These are phyloP conservation scores for Pseudopodoces humilis DNA, from an alignment of 2,113 vertebrate genomes.

Conservation along the genomic window DNA sequence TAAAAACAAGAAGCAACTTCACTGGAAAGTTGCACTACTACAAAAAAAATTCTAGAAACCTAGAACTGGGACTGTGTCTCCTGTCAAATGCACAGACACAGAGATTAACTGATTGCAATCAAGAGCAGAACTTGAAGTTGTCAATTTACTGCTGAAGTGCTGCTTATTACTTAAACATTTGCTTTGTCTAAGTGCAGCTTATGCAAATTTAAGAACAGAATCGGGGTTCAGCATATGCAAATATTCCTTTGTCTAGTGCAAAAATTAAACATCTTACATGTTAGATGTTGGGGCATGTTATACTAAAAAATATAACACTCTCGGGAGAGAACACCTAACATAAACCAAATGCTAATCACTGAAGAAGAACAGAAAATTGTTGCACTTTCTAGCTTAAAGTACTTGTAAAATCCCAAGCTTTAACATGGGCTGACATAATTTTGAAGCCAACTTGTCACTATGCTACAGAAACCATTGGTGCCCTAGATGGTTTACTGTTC, in stretches of 20 bases:
- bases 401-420: rapidly evolving
- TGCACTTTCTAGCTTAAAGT: neutral
- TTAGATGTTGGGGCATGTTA: neutral
- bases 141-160: neutral
- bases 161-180: neutral
- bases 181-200: neutral
- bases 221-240: neutral
- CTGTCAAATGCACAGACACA: neutral
- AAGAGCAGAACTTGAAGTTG: neutral
- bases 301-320: neutral
- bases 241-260: neutral
- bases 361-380: neutral
- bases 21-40: neutral
- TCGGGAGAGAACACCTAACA: neutral
- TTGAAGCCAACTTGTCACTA: slow-evolving; percentile 40
- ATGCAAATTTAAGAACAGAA: neutral
- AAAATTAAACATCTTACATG: neutral
- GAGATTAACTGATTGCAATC: neutral
- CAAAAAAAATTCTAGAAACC: neutral
- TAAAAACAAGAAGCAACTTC: neutral
- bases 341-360: neutral
- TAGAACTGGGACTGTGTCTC: neutral
- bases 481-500: slow-evolving; percentile 48
- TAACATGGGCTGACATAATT: slow-evolving; percentile 2
- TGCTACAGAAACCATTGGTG: slow-evolving; percentile 11